These are phyloP conservation scores for Formica exsecta DNA, from an alignment of 1,140 invertebrate species.

Conservation along the genomic window DNA sequence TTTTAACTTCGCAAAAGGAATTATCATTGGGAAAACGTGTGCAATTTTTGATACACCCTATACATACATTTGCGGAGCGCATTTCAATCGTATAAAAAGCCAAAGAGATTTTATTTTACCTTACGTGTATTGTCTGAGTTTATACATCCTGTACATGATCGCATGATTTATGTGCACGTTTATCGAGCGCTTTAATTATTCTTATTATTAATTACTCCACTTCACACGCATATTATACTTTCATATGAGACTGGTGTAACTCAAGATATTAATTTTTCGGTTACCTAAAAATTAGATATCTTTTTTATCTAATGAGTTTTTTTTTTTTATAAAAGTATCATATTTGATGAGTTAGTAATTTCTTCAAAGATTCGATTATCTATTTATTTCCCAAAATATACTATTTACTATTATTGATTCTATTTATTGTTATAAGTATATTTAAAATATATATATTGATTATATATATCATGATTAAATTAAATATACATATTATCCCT, in stretches of 20 bases:
- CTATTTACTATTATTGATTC: not conserved
- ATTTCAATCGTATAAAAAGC: conserved; percentile 60
- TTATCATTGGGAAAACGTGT: conserved; percentile 3
- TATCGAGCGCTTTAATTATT: conserved; percentile 77
- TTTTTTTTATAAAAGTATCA: not conserved
- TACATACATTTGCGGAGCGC: conserved; percentile 40
- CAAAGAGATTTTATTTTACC: conserved; percentile 77
- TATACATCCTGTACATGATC: conserved; percentile 66
- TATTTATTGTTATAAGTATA: conserved; percentile 13
- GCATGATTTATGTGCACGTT: conserved; percentile 66
- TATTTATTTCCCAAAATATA: not conserved
- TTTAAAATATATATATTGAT: conserved; percentile 4
- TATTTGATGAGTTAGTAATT: not conserved
- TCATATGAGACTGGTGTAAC: conserved; percentile 22
- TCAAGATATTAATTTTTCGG: not conserved
- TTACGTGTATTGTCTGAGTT: conserved; percentile 78
- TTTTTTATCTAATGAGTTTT: not conserved
- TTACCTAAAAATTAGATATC: not conserved
- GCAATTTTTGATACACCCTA: conserved; percentile 48
- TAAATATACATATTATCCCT: not conserved
- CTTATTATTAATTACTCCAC: conserved; percentile 63
- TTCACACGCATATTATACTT: conserved; percentile 23
- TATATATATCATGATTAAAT: not conserved
- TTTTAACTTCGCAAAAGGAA: not conserved
- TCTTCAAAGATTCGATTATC: not conserved